phyloP scores from a whole-genome alignment of 2,888 invertebrate genomes.

The Aporophyla nigra region DNA sequence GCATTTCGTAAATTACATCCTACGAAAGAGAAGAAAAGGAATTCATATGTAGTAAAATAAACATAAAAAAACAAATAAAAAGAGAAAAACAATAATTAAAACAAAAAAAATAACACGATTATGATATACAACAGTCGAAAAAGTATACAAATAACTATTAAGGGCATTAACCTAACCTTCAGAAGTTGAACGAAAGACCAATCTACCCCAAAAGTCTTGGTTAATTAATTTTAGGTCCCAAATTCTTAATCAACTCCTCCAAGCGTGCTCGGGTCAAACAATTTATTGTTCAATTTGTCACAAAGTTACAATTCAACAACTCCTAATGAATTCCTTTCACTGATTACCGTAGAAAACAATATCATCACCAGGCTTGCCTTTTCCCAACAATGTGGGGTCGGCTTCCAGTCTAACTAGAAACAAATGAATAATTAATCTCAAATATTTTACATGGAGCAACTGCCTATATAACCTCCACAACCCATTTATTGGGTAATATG shows the following conservation, averaged over 20 bases:
- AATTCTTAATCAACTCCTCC: conserved; percentile 45
- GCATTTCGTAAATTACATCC: too few relatives aligned
- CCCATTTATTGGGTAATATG: too few relatives aligned
- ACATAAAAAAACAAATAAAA: too few relatives aligned
- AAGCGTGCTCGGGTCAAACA: conserved; percentile 45
- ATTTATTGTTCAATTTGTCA: conserved; percentile 39
- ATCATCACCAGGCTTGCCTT: background rate
- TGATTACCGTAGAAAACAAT: conserved; percentile 42
- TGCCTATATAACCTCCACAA: too few relatives aligned
- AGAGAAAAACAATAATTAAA: too few relatives aligned
- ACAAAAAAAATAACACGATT: too few relatives aligned
- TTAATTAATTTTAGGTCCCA: conserved; percentile 49
- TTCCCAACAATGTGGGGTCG: too few relatives aligned
- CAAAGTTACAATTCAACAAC: conserved; percentile 9
- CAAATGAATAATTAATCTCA: too few relatives aligned
- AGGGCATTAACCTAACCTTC: conserved; percentile 11
- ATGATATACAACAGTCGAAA: background rate
- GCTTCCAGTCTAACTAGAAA: too few relatives aligned
- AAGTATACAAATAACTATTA: background rate
- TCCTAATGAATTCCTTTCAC: conserved; percentile 6
- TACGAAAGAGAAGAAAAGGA: too few relatives aligned
- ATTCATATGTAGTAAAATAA: too few relatives aligned
- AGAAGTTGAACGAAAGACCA: conserved; percentile 10
- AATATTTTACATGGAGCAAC: too few relatives aligned
- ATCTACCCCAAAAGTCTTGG: conserved; percentile 14